A percentile compares a stretch with the other conserved stretches of the same genome.
phyloP scores from a whole-genome alignment of 2,888 invertebrate species.

The Sphinx pinastri region DNA sequence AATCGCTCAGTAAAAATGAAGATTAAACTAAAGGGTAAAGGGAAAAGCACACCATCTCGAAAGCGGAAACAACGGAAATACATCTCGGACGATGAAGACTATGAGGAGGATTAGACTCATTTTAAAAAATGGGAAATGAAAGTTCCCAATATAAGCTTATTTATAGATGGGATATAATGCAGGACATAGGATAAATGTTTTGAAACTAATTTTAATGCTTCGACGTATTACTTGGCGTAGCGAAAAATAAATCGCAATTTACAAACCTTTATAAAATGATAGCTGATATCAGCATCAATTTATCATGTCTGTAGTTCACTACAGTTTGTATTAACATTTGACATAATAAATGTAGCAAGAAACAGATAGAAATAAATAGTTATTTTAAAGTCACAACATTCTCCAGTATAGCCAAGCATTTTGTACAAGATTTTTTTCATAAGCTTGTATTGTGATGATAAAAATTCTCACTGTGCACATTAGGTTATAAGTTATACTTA shows the following conservation, averaged over 20 bases:
- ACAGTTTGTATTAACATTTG: background rate
- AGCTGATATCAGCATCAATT: too few species aligned
- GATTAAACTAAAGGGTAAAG: constrained; percentile 86
- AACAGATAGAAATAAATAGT: background rate
- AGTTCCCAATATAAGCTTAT: background rate
- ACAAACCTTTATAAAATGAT: too few species aligned
- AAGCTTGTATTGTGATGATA: background rate
- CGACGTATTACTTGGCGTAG: background rate
- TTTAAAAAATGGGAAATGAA: background rate
- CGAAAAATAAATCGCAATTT: too few species aligned
- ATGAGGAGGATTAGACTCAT: constrained; percentile 79
- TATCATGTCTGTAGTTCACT: too few species aligned
- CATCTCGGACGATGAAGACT: constrained; percentile 87
- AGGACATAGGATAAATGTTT: background rate
- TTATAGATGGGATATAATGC: background rate
- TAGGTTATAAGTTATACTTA: constrained; percentile 23
- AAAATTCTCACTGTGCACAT: background rate
- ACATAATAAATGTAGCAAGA: background rate
- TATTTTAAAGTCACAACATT: background rate
- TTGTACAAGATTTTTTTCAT: background rate
- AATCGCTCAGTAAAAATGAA: constrained; percentile 88
- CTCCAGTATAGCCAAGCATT: background rate
- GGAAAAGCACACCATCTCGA: constrained; percentile 79
- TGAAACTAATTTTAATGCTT: background rate
- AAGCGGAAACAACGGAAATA: constrained; percentile 85